These are phyloP conservation scores for Cuculus canorus DNA, from an alignment of 2,797 vertebrate species.

Conservation along the genomic window DNA sequence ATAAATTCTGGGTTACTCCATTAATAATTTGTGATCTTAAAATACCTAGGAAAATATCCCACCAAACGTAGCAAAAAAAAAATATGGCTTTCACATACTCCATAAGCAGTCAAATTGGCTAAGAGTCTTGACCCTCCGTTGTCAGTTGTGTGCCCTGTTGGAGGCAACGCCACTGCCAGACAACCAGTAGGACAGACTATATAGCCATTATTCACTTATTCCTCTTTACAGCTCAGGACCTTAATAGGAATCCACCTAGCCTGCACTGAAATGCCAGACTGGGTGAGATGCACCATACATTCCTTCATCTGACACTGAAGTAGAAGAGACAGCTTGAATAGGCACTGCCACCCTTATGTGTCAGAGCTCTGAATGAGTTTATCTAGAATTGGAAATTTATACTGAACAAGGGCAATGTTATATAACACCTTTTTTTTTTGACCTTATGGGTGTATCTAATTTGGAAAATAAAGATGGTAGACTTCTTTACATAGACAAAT, in stretches of 20 bases:
- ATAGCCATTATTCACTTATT: not conserved
- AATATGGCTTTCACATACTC: not conserved
- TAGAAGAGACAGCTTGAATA: not conserved
- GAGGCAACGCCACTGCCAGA: not conserved
- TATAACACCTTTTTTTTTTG: not conserved
- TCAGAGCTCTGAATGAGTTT: constrained; percentile 6
- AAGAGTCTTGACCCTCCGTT: not conserved
- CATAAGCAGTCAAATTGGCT: not conserved
- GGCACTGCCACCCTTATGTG: not conserved
- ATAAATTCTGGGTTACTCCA: not conserved
- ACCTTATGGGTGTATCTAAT: not conserved
- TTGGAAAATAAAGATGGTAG: not conserved
- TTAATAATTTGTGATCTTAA: not conserved
- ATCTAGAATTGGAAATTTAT: not conserved
- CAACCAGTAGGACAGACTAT: not conserved
- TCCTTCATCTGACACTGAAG: not conserved
- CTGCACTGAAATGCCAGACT: not conserved
- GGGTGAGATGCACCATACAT: not conserved
- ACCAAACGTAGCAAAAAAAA: not conserved
- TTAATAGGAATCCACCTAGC: not conserved
- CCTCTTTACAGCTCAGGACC: not conserved
- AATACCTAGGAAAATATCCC: not conserved
- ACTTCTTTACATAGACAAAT: not conserved
- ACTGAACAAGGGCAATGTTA: not conserved
- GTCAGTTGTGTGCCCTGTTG: not conserved